These are phyloP conservation scores for Procambarus virginalis DNA, from an alignment of 1,140 invertebrate genomes.

Conservation along the genomic window DNA sequence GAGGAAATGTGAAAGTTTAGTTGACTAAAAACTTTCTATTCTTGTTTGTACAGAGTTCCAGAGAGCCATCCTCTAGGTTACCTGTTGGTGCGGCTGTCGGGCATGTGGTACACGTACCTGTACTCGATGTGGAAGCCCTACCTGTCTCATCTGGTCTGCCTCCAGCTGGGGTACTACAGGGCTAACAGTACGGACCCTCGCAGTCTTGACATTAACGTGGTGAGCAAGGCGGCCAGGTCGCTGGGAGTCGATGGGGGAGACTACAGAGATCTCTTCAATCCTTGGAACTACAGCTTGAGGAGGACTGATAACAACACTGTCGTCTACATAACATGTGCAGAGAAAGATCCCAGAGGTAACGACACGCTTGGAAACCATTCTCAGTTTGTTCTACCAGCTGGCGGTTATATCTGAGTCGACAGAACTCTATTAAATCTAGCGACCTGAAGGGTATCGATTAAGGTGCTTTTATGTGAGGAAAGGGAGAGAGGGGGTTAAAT, in stretches of 20 bases:
- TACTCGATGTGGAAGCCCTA: conserved; percentile 28
- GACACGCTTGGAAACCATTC: too few relatives aligned
- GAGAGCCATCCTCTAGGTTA: conserved; percentile 19
- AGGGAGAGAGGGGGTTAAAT: too few relatives aligned
- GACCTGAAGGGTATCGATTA: too few relatives aligned
- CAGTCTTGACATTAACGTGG: background rate
- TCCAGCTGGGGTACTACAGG: conserved; percentile 7
- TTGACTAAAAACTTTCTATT: too few relatives aligned
- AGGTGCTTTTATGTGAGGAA: too few relatives aligned
- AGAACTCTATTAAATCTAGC: too few relatives aligned
- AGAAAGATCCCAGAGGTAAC: background rate
- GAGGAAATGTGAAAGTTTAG: too few relatives aligned
- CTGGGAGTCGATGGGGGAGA: background rate
- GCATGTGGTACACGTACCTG: conserved; percentile 36
- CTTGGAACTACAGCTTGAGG: background rate
- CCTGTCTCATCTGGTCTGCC: conserved; percentile 41
- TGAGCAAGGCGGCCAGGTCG: background rate
- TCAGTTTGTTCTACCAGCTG: too few relatives aligned
- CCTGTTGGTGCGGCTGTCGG: conserved; percentile 14
- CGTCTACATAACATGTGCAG: background rate
- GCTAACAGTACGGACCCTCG: background rate
- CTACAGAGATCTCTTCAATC: background rate
- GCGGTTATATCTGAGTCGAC: too few relatives aligned
- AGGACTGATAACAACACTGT: background rate
- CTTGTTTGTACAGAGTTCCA: background rate